Conservation (phyloP, 2,113 vertebrate genomes). For the Rostratula benghalensis region DNA sequence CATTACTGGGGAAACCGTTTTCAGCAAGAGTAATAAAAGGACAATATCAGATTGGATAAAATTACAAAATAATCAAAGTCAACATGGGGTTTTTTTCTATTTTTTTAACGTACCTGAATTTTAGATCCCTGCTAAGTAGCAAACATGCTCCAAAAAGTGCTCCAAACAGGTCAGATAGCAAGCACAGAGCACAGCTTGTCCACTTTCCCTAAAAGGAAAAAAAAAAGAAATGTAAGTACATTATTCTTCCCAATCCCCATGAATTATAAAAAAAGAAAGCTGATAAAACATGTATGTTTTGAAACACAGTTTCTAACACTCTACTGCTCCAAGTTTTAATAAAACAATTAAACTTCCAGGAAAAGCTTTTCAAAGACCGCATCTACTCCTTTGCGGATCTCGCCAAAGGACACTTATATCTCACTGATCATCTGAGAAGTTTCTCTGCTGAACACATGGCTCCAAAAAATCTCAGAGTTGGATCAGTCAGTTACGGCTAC, state of each 20-base stretch:
- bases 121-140: slow-evolving; percentile 23
- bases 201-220: not conserved
- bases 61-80: not conserved
- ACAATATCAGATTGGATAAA: not conserved
- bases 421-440: not conserved
- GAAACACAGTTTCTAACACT: not conserved
- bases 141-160: slow-evolving; percentile 42
- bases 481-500: not conserved
- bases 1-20: not conserved
- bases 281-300: not conserved
- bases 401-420: not conserved
- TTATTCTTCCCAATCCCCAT: not conserved
- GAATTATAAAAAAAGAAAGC: not conserved
- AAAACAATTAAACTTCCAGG: not conserved
- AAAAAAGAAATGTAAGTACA: not conserved
- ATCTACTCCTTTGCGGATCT: not conserved
- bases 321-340: not conserved
- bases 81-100: not conserved
- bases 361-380: not conserved
- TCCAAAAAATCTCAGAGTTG: not conserved
- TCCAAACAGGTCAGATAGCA: not conserved
- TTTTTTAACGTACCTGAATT: slow-evolving; percentile 34
- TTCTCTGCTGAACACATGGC: not conserved
- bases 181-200: not conserved
- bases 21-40: not conserved